Conservation (phyloP, 2,797 vertebrate genomes). For the Eospalax fontanierii region DNA sequence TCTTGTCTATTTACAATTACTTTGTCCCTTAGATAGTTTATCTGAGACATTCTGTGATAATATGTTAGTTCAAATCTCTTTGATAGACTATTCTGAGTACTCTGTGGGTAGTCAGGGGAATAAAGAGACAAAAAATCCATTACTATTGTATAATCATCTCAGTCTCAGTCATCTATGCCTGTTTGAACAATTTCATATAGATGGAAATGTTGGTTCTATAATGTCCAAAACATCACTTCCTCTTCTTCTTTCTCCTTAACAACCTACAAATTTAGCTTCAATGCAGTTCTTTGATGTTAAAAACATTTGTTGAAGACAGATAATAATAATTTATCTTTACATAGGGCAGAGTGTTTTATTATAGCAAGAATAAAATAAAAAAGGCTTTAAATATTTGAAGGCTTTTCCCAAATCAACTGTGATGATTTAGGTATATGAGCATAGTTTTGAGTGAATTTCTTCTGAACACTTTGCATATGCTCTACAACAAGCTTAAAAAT, state of each 20-base stretch:
- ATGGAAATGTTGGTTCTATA: not conserved
- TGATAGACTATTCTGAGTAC: slow-evolving; percentile 15
- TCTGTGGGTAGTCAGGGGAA: slow-evolving; percentile 17
- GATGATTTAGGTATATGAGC: slow-evolving; percentile 33
- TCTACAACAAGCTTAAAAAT: slow-evolving; percentile 54
- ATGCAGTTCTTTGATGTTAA: slow-evolving; percentile 52
- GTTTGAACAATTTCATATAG: not conserved
- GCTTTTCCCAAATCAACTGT: slow-evolving; percentile 41
- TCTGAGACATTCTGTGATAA: not conserved
- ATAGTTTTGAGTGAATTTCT: slow-evolving; percentile 60
- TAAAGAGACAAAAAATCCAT: slow-evolving; percentile 10
- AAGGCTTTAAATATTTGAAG: slow-evolving; percentile 30
- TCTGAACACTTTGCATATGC: not conserved
- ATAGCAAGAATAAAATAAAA: slow-evolving; percentile 58
- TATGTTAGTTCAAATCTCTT: slow-evolving; percentile 43
- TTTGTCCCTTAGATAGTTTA: slow-evolving; percentile 25
- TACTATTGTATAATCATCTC: slow-evolving; percentile 17
- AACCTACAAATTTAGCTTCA: slow-evolving; percentile 31
- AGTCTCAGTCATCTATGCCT: not conserved
- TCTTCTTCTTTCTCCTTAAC: not conserved
- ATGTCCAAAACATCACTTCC: not conserved
- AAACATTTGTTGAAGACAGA: slow-evolving; percentile 41
- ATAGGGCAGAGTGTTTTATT: not conserved
- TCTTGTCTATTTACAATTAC: slow-evolving; percentile 6
- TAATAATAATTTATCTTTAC: slow-evolving; percentile 56